phyloP scores from a whole-genome alignment of 2,113 vertebrate species.

The Labrus mixtus region DNA sequence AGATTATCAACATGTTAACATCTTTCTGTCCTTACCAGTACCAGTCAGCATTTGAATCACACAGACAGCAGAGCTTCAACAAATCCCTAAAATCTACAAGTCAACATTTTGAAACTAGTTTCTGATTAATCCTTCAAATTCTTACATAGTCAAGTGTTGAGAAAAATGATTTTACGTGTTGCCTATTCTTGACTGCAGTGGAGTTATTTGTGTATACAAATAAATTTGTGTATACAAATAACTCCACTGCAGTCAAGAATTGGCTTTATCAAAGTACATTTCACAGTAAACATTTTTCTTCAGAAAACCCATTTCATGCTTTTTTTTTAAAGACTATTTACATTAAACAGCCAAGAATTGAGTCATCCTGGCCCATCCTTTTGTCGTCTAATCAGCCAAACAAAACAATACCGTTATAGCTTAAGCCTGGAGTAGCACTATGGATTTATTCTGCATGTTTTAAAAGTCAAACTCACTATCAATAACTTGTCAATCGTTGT shows the following conservation, averaged over 20 bases:
- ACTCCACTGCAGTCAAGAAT: neutral
- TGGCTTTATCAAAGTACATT: neutral
- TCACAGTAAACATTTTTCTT: neutral
- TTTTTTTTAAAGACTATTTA: conserved; percentile 11
- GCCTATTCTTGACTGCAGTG: no score
- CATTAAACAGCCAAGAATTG: conserved; percentile 22
- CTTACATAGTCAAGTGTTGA: neutral
- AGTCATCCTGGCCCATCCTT: conserved; percentile 14
- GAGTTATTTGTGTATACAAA: no score
- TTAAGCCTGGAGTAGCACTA: conserved; percentile 4
- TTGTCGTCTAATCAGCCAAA: conserved; percentile 30
- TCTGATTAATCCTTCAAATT: neutral
- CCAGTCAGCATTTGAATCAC: conserved; percentile 14
- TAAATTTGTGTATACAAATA: no score
- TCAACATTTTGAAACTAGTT: neutral
- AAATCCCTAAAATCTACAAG: neutral
- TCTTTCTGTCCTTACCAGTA: conserved; percentile 16
- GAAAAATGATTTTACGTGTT: neutral
- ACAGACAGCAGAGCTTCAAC: neutral
- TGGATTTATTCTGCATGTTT: conserved; percentile 49
- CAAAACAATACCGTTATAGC: conserved; percentile 36
- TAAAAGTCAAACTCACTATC: conserved; percentile 50
- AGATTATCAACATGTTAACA: conserved; percentile 39
- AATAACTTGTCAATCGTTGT: conserved; percentile 60
- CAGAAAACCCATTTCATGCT: conserved; percentile 6